Base-by-base conservation (phyloP, 2,888 invertebrate genomes). In the Drosophila mimica region DNA sequence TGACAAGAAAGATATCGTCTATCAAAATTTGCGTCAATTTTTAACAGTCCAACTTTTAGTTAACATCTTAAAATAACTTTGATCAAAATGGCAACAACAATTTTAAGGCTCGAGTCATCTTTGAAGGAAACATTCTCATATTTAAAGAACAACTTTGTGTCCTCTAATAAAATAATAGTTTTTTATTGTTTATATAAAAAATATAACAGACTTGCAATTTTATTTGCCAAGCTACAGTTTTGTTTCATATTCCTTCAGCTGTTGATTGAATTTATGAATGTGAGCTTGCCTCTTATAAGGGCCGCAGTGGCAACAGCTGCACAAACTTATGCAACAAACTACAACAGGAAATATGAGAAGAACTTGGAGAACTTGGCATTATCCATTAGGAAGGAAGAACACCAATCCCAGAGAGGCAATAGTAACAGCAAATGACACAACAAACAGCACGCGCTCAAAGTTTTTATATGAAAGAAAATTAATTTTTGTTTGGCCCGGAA, bases 361-460 rank as follows among this genome's bases (percentile, higher is more conserved):
- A n/a, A n/a, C n/a, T n/a, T n/a, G n/a, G 11, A 28, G 20, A 36
- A 43, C 34, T 40, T 70, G 33, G 49, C 56, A 20, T 43, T 38
- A 36, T 31, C 49, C 62, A 48, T 28, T 56, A 31, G 40, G 31
- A 43, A 38, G 58, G 40, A 65, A 56, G 66, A 43, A 38, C 25
- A 59, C 58, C 57, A 74, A 74, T 65, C 53, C 36, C 48, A 43
- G n/a, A 13, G 51, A 28, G 51, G 53, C 43, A 28, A 63, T 56
- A 56, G n/a, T 20, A 9, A 20, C 30, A 38, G 30, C 34, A 69
- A 63, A 80, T 67, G 58, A 20, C 60, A 79, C 46, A 63, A 69
- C 86, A 85, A 83, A 78, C 84, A 86, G 89, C 85, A 86, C 89
- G 85, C 82, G 89, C 87, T 78, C 66, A 74, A 89, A 90, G 76